These are phyloP conservation scores for Acheta domesticus DNA, from an alignment of 2,888 invertebrate species.

Conservation along the genomic window DNA sequence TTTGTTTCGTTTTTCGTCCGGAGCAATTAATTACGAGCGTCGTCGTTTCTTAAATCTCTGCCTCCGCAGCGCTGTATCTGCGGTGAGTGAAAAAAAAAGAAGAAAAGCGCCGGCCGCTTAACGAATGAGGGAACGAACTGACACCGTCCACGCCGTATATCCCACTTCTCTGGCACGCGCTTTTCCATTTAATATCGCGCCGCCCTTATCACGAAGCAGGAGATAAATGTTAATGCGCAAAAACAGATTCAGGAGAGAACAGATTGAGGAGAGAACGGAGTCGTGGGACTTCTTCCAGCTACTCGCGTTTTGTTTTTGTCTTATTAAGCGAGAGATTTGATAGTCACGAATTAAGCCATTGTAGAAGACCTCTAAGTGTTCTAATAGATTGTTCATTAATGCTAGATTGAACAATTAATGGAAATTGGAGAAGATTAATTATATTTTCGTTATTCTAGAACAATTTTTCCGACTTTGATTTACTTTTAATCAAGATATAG, in stretches of 20 bases:
- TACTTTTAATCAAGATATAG: too few relatives aligned
- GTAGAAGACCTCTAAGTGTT: too few relatives aligned
- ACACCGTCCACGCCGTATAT: background rate
- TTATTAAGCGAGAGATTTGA: too few relatives aligned
- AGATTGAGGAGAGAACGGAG: too few relatives aligned
- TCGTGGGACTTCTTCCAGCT: too few relatives aligned
- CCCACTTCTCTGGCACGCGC: background rate
- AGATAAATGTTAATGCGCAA: constrained; percentile 7
- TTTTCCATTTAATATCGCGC: background rate
- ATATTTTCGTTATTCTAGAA: too few relatives aligned
- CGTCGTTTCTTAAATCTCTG: constrained; percentile 9
- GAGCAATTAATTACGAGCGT: background rate
- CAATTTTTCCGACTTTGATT: too few relatives aligned
- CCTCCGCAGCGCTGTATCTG: background rate
- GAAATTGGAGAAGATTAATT: too few relatives aligned
- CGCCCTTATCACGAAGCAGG: background rate
- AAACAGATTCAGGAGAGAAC: background rate
- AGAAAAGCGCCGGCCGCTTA: background rate
- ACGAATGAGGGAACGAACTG: background rate
- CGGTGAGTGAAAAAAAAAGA: background rate
- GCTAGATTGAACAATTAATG: too few relatives aligned
- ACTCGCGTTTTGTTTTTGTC: too few relatives aligned
- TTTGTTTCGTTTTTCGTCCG: background rate
- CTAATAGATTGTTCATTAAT: too few relatives aligned
- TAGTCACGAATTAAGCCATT: too few relatives aligned